Conservation (phyloP, 1,140 invertebrate genomes). For the Parasteatoda tepidariorum region DNA sequence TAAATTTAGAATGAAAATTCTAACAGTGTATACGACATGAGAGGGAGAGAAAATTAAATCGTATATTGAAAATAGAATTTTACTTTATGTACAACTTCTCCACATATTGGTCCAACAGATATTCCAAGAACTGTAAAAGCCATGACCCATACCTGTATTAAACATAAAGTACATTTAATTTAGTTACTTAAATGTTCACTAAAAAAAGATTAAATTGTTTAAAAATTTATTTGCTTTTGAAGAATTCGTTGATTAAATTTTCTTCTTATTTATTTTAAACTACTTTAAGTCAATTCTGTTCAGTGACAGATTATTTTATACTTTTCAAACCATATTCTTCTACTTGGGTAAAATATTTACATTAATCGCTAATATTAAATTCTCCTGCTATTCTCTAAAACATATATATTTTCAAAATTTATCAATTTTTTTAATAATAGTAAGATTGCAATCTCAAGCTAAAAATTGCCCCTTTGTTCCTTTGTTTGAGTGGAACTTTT, state of each 20-base stretch:
- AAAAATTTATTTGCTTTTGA: not conserved
- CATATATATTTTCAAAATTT: too few species aligned
- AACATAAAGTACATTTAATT: not conserved
- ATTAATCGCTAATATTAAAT: too few species aligned
- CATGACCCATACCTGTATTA: not conserved
- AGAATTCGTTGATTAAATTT: not conserved
- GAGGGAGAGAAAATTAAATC: too few species aligned
- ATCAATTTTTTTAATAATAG: too few species aligned
- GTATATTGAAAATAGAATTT: too few species aligned
- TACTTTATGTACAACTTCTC: slow-evolving; percentile 4
- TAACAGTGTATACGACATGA: not conserved
- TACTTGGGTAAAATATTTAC: too few species aligned
- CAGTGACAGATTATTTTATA: not conserved
- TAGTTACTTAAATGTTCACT: too few species aligned
- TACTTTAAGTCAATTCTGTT: not conserved
- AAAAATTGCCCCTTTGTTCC: too few species aligned
- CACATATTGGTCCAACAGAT: not conserved
- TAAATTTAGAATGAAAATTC: not conserved
- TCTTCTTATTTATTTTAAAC: not conserved
- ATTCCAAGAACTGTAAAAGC: slow-evolving; percentile 9
- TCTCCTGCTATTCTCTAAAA: too few species aligned
- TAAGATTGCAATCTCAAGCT: too few species aligned
- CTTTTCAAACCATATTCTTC: not conserved
- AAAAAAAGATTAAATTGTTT: not conserved
- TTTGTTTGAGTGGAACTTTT: too few species aligned